Evolutionary conservation across 2,113 vertebrate genomes (phyloP).

Genomic region (Sebastes schlegelii): DNA sequence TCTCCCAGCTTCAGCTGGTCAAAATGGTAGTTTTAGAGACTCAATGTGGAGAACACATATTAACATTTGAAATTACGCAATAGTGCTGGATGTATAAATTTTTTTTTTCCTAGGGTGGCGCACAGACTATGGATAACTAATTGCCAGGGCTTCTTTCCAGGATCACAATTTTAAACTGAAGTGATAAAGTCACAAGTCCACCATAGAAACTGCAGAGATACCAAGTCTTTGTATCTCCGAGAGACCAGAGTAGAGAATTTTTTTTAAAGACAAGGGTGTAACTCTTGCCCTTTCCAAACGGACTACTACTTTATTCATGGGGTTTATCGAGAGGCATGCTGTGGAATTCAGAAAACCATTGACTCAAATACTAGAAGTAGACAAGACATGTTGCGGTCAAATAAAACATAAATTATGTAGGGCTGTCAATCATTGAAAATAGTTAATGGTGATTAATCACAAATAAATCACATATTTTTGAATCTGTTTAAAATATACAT

Average conservation of each 20-base stretch:
- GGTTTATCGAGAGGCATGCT: background rate
- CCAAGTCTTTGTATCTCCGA: background rate
- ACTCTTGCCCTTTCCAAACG: background rate
- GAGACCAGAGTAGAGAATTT: background rate
- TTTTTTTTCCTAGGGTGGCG: background rate
- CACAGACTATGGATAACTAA: background rate
- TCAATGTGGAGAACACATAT: background rate
- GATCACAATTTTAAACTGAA: background rate
- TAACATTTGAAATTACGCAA: background rate
- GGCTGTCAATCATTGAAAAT: too few relatives aligned
- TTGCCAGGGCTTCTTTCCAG: background rate
- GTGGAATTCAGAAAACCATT: background rate
- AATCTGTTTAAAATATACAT: too few relatives aligned
- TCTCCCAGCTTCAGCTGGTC: conserved; percentile 33
- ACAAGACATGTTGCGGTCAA: background rate
- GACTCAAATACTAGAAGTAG: background rate
- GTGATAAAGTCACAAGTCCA: background rate
- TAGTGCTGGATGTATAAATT: background rate
- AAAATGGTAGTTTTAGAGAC: background rate
- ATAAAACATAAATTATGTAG: background rate
- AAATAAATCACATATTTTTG: too few relatives aligned
- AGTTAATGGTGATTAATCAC: too few relatives aligned
- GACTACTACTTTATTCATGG: background rate
- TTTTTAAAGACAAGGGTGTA: background rate
- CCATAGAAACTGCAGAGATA: background rate